phyloP scores from a whole-genome alignment of 2,888 invertebrate genomes.

The Dichetophora obliterata region DNA sequence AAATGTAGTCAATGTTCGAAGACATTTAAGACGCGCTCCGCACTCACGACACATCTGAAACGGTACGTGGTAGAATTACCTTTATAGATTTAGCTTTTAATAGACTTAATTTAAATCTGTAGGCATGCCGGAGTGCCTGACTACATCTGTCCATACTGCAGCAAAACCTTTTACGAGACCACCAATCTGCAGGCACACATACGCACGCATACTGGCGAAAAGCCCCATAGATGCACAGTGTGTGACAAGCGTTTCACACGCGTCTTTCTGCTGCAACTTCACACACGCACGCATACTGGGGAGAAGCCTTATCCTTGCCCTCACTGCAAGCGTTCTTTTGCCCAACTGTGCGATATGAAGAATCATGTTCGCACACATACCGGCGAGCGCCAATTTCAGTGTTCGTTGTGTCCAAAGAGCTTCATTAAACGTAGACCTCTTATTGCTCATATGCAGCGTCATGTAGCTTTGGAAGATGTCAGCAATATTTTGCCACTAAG shows the following conservation, averaged over 20 bases:
- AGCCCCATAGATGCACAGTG: slow-evolving; percentile 60
- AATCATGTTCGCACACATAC: slow-evolving; percentile 68
- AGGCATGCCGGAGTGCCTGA: slow-evolving; percentile 55
- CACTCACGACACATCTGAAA: slow-evolving; percentile 59
- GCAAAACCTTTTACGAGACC: slow-evolving; percentile 60
- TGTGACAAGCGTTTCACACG: slow-evolving; percentile 62
- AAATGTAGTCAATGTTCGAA: slow-evolving; percentile 61
- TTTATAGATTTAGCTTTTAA: not conserved
- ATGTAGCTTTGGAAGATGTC: slow-evolving; percentile 10
- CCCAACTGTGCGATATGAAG: slow-evolving; percentile 68
- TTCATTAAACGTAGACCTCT: slow-evolving; percentile 59
- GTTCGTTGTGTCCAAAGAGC: slow-evolving; percentile 58
- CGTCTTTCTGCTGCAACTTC: slow-evolving; percentile 69
- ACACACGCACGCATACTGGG: slow-evolving; percentile 63
- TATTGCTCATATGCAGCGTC: slow-evolving; percentile 49
- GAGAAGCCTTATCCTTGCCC: slow-evolving; percentile 64
- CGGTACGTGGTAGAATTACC: slow-evolving; percentile 48
- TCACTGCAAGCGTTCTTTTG: slow-evolving; percentile 61
- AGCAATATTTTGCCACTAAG: not conserved
- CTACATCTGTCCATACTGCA: slow-evolving; percentile 51
- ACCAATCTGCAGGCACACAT: slow-evolving; percentile 48
- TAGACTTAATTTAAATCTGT: not conserved
- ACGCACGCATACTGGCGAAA: slow-evolving; percentile 61
- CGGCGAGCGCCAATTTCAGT: slow-evolving; percentile 60
- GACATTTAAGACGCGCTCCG: slow-evolving; percentile 63